These are phyloP conservation scores for Orchestia grillus DNA, from an alignment of 1,140 invertebrate genomes.

Conservation along the genomic window DNA sequence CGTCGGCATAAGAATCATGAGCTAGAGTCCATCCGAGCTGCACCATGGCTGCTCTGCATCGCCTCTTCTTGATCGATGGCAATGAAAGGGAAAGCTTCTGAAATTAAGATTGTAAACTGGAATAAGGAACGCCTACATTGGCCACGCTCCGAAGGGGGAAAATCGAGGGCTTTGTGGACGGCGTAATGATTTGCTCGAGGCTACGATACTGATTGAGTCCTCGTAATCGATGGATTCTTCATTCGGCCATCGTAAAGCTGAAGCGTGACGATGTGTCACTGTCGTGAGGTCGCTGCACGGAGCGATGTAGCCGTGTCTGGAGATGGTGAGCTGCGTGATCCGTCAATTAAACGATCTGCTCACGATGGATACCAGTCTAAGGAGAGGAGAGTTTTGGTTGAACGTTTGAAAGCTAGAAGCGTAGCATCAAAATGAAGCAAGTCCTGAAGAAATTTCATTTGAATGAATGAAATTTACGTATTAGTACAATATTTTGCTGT, in stretches of 20 bases:
- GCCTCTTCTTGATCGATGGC: background rate
- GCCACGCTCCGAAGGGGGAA: background rate
- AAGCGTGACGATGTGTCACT: background rate
- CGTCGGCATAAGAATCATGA: too few relatives aligned
- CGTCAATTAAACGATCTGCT: background rate
- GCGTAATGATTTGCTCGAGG: background rate
- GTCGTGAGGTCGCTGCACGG: background rate
- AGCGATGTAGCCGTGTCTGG: background rate
- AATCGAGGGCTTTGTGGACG: background rate
- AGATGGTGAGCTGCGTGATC: background rate
- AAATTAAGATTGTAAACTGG: background rate
- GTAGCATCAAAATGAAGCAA: background rate
- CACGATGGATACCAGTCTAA: background rate
- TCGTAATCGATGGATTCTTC: background rate
- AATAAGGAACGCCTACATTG: background rate
- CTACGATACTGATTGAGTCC: background rate
- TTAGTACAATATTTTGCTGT: background rate
- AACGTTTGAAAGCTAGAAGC: background rate
- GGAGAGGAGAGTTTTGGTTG: background rate
- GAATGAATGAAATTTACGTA: background rate
- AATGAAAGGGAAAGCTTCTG: background rate
- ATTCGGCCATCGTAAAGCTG: background rate
- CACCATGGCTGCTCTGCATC: background rate
- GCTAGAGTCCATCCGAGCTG: background rate
- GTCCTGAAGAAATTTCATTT: background rate